Evolutionary conservation across 2,888 invertebrate genomes (phyloP).

Genomic region (Hyles lineata): DNA sequence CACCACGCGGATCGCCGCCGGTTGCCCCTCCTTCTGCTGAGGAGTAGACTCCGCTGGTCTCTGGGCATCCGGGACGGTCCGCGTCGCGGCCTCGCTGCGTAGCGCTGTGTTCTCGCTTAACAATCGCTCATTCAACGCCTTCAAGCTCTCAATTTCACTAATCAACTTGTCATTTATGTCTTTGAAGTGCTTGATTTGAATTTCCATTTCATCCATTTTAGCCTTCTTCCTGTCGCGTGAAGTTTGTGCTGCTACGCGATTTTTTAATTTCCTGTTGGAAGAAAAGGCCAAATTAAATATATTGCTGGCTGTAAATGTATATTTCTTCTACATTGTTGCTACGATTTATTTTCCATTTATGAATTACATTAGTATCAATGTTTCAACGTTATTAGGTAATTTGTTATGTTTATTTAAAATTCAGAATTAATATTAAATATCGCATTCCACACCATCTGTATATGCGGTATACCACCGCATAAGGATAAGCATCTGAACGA

Average conservation of each 20-base stretch:
- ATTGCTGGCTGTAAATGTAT: neutral
- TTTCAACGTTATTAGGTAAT: neutral
- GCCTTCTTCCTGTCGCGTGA: conserved; percentile 98
- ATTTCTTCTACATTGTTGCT: neutral
- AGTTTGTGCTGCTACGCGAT: conserved; percentile 98
- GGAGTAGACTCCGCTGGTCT: conserved; percentile 94
- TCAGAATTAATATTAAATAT: too few relatives aligned
- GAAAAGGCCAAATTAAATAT: neutral
- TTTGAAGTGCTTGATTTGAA: conserved; percentile 86
- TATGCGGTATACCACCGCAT: too few relatives aligned
- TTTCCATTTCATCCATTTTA: conserved; percentile 95
- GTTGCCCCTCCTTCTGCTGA: conserved; percentile 96
- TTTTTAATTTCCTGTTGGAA: conserved; percentile 93
- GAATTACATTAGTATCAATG: neutral
- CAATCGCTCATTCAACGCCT: conserved; percentile 88
- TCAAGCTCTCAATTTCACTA: conserved; percentile 87
- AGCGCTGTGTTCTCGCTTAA: conserved; percentile 87
- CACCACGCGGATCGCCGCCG: conserved; percentile 89
- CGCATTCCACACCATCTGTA: too few relatives aligned
- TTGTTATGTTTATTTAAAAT: too few relatives aligned
- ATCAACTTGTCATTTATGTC: conserved; percentile 87
- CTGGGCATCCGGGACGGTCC: conserved; percentile 88
- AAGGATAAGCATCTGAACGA: neutral
- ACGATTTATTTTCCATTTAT: neutral
- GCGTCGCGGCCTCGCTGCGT: conserved; percentile 83